Conservation (phyloP, 2,888 invertebrate species). For the Machimus atricapillus region DNA sequence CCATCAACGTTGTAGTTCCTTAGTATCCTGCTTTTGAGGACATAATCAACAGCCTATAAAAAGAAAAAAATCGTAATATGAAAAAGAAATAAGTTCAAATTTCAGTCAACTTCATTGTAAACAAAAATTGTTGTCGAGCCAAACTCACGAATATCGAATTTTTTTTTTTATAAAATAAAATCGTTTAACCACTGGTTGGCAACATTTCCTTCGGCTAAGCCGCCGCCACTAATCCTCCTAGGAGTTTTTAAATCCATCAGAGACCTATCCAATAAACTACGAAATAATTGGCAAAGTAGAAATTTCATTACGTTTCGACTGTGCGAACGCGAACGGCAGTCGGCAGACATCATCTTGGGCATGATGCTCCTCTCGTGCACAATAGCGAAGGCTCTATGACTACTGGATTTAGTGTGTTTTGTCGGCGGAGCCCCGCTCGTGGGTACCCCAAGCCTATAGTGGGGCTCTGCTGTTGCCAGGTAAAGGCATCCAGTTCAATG, state of each 20-base stretch:
- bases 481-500: constrained; percentile 20
- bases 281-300: constrained; percentile 13
- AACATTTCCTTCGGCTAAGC: too few relatives aligned
- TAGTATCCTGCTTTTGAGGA: too few relatives aligned
- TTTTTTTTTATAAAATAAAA: neutral
- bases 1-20: too few relatives aligned
- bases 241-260: neutral
- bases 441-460: neutral
- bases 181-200: neutral
- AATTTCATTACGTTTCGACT: neutral
- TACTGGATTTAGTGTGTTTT: neutral
- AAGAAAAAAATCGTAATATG: too few relatives aligned
- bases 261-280: constrained; percentile 5
- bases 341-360: neutral
- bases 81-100: neutral
- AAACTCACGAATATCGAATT: neutral
- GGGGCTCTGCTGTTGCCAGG: neutral
- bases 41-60: too few relatives aligned
- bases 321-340: neutral
- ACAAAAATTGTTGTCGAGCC: neutral
- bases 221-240: too few relatives aligned
- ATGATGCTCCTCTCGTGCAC: neutral
- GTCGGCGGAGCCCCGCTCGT: neutral
- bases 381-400: neutral
- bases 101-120: neutral